phyloP scores from a whole-genome alignment of 2,888 invertebrate species.

The Stenurella melanura region DNA sequence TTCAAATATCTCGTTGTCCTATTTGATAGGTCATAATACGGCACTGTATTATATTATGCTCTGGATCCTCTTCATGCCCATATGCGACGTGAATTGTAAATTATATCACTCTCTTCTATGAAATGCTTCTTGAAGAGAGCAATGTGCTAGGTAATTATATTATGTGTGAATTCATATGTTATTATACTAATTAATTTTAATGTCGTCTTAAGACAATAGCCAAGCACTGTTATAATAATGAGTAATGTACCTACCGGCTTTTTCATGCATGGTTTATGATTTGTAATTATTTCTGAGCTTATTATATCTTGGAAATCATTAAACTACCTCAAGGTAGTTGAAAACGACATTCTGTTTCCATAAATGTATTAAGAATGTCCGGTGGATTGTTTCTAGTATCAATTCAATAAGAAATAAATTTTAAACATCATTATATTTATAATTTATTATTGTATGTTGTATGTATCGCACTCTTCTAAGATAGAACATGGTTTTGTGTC shows the following conservation, averaged over 20 bases:
- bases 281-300: background rate
- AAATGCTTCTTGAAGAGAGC: background rate
- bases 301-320: background rate
- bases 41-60: background rate
- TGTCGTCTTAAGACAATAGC: background rate
- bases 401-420: too few relatives aligned
- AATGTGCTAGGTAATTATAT: constrained; percentile 1
- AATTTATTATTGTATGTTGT: too few relatives aligned
- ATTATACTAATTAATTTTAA: background rate
- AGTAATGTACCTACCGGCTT: background rate
- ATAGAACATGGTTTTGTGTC: too few relatives aligned
- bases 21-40: background rate
- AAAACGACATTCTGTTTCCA: background rate
- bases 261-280: background rate
- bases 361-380: background rate
- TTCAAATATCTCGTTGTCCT: too few relatives aligned
- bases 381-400: too few relatives aligned
- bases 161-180: constrained; percentile 3
- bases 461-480: too few relatives aligned
- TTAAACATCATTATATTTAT: too few relatives aligned
- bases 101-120: background rate
- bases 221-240: background rate
- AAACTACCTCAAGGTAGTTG: background rate
- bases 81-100: constrained; percentile 13
- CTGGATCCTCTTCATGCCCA: constrained; percentile 8